phyloP scores from a whole-genome alignment of 2,888 invertebrate species.

The Hartigia nigra region DNA sequence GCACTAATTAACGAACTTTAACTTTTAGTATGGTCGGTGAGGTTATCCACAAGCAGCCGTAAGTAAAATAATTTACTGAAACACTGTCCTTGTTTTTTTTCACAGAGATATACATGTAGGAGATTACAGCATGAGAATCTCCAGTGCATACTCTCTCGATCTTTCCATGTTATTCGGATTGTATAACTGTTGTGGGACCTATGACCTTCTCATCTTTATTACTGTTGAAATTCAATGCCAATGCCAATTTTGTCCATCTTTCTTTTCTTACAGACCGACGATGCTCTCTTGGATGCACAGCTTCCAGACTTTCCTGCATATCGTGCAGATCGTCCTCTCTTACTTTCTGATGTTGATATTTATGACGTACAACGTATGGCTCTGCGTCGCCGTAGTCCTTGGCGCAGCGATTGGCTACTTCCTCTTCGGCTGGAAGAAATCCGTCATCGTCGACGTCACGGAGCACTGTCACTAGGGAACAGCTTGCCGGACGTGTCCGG shows the following conservation, averaged over 20 bases:
- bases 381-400: conserved; percentile 88
- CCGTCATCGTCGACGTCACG: conserved; percentile 91
- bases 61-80: conserved; percentile 65
- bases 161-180: not conserved
- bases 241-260: conserved; percentile 16
- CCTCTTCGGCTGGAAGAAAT: conserved; percentile 95
- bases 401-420: conserved; percentile 95
- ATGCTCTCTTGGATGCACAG: conserved; percentile 87
- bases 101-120: not conserved
- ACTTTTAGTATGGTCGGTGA: conserved; percentile 75
- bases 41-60: conserved; percentile 79
- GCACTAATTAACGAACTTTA: not conserved
- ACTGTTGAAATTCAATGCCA: conserved; percentile 1
- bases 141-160: not conserved
- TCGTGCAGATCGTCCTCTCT: conserved; percentile 89
- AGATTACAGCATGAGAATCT: not conserved
- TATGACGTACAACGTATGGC: conserved; percentile 97
- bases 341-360: conserved; percentile 96
- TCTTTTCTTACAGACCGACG: conserved; percentile 75
- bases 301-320: conserved; percentile 89
- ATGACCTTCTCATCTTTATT: not conserved
- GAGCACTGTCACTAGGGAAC: conserved; percentile 89
- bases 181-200: not conserved
- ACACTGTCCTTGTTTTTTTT: not conserved
- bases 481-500: not conserved